Conservation (phyloP, 2,797 vertebrate species). For the Myoxocephalus aenaeus region DNA sequence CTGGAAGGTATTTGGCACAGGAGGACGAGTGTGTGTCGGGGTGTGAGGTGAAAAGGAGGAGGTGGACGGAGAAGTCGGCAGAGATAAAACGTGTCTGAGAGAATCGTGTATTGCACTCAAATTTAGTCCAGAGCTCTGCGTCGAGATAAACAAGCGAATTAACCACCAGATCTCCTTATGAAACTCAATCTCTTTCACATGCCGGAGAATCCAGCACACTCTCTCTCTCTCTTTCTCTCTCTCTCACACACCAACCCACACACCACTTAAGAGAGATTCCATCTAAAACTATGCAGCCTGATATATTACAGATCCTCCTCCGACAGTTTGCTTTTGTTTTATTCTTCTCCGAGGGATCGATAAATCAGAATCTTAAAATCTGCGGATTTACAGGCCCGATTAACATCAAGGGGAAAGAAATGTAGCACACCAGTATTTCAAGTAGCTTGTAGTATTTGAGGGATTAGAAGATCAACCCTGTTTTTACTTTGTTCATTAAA, state of each 20-base stretch:
- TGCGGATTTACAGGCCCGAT: conserved; percentile 62
- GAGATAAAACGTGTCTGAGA: conserved; percentile 53
- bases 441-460: conserved; percentile 56
- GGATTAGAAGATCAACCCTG: conserved; percentile 72
- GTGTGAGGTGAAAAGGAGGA: conserved; percentile 24
- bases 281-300: conserved; percentile 59
- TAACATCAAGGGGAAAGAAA: conserved; percentile 66
- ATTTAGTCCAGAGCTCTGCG: conserved; percentile 63
- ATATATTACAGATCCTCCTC: conserved; percentile 65
- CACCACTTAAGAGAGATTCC: conserved; percentile 58
- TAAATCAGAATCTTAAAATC: conserved; percentile 57
- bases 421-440: conserved; percentile 50
- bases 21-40: conserved; percentile 12
- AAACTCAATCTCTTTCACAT: conserved; percentile 78
- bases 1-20: conserved; percentile 57
- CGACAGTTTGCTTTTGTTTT: conserved; percentile 63
- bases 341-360: conserved; percentile 48
- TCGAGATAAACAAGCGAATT: conserved; percentile 74
- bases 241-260: conserved; percentile 39
- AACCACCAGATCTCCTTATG: conserved; percentile 73
- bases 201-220: conserved; percentile 50
- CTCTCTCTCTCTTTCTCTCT: background rate
- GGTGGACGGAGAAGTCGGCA: conserved; percentile 24
- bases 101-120: conserved; percentile 60
- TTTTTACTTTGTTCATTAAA: conserved; percentile 80